phyloP scores from a whole-genome alignment of 1,140 invertebrate genomes.

The Eurosta solidaginis region DNA sequence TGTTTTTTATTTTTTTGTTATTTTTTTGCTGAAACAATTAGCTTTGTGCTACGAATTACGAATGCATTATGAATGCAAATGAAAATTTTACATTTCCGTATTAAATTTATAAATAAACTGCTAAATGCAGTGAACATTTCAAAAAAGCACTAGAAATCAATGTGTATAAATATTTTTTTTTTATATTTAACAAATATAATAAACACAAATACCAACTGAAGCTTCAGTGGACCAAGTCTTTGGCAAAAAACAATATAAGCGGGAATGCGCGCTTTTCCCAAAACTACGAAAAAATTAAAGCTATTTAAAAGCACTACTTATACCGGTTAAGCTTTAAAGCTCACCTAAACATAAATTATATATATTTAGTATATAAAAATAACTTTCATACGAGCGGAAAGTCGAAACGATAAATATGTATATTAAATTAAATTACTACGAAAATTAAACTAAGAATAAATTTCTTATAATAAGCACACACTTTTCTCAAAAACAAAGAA shows the following conservation, averaged over 20 bases:
- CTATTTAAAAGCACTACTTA: conserved; percentile 2
- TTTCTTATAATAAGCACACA: not conserved
- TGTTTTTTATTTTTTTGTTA: not conserved
- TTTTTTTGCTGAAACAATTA: conserved; percentile 3
- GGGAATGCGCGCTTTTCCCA: conserved; percentile 4
- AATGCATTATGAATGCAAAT: not conserved
- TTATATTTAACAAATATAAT: not conserved
- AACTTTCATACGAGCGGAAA: not conserved
- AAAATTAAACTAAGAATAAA: not conserved
- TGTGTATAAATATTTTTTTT: not conserved
- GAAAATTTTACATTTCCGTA: not conserved
- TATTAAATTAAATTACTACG: not conserved
- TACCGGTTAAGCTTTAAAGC: conserved; percentile 4
- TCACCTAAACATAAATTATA: not conserved
- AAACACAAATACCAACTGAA: not conserved
- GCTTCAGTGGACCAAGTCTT: conserved; percentile 6
- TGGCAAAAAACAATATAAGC: conserved; percentile 4
- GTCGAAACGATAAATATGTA: not conserved
- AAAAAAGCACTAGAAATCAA: not conserved
- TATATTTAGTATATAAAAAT: not conserved
- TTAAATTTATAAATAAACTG: conserved; percentile 3
- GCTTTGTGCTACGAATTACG: not conserved
- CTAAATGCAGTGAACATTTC: not conserved
- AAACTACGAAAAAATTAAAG: conserved; percentile 10
- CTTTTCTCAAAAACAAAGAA: not conserved